Percentiles rank a stretch among this genome's conserved stretches.
Conservation (phyloP, 1,140 invertebrate species). For the Bombus sibiricus region DNA sequence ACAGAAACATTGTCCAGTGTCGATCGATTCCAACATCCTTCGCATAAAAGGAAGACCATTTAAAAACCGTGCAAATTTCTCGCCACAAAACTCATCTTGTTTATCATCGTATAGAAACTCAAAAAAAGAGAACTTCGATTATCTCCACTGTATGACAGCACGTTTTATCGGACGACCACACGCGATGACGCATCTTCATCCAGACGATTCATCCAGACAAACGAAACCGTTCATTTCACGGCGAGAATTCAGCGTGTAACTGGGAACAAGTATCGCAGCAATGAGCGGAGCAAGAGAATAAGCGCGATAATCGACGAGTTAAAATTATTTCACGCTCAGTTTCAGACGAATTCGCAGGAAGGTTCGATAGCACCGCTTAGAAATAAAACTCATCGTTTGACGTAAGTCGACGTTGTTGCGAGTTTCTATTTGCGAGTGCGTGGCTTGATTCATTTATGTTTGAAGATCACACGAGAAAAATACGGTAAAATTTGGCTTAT, state of each 20-base stretch:
- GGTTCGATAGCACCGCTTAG: background rate
- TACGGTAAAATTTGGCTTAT: no score
- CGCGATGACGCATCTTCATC: background rate
- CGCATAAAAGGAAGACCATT: no score
- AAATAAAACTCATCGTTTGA: background rate
- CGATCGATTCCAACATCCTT: no score
- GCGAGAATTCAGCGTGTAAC: background rate
- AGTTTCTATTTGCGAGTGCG: no score
- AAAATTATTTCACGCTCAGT: slow-evolving; percentile 8
- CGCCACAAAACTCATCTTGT: background rate
- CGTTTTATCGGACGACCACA: background rate
- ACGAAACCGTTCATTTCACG: background rate
- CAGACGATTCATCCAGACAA: background rate
- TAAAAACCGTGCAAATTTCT: background rate
- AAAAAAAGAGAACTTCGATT: background rate
- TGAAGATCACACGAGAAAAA: no score
- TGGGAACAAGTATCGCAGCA: no score
- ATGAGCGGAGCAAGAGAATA: background rate
- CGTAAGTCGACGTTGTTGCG: background rate
- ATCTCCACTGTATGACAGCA: background rate
- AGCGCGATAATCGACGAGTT: background rate
- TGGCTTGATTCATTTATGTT: no score
- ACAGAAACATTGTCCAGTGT: background rate
- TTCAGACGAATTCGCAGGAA: background rate
- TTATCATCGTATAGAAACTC: background rate